Base-by-base conservation (phyloP, 2,888 invertebrate genomes). In the Coelopa pilipes region DNA sequence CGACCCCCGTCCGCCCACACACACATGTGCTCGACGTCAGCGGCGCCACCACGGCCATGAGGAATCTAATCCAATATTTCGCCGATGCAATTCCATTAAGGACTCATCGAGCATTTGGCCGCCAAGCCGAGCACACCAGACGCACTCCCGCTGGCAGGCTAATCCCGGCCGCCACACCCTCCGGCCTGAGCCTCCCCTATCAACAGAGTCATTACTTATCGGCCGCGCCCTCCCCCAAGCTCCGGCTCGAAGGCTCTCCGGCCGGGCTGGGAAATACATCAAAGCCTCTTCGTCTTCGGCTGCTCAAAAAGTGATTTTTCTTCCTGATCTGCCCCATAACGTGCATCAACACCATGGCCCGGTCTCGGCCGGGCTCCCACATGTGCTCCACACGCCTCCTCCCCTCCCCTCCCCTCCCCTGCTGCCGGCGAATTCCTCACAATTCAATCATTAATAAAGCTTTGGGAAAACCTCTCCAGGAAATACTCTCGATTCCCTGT, bases 1-100 rank as follows among this genome's bases (percentile, higher is more conserved):
- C 34, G 34, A 34, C 34, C 34, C 34, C 2, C 34, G 7, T 34
- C 34, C 34, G 2, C 34, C 34, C 34, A 2, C 34, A 34, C 34
- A 34, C 34, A 34, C 34, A 34, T 34, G 34, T 34, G 34, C 34
- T 34, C 34, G 34, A 2, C 7, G 34, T 34, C 34, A 34, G 7
- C 7, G 34, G 34, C 34, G 34, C 2, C 2, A 34, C 34, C 34
- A 34, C 34, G 34, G 7, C 34, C 34, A 34, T 34, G 34, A 34
- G 10, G 24, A 21, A 53, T 47, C 47, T 82, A 82, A 83, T 82
- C 82, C 82, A 83, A 82, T 82, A 82, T 83, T 82, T 82, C 81
- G 80, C 81, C 82, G 81, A 82, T 80, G 81, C 80, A 82, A 81
- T 81, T 80, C 83, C 82, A 83, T 83, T 82, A 82, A 82, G 81